These are phyloP conservation scores for Macquaria australasica DNA, from an alignment of 2,113 vertebrate genomes.

Conservation along the genomic window DNA sequence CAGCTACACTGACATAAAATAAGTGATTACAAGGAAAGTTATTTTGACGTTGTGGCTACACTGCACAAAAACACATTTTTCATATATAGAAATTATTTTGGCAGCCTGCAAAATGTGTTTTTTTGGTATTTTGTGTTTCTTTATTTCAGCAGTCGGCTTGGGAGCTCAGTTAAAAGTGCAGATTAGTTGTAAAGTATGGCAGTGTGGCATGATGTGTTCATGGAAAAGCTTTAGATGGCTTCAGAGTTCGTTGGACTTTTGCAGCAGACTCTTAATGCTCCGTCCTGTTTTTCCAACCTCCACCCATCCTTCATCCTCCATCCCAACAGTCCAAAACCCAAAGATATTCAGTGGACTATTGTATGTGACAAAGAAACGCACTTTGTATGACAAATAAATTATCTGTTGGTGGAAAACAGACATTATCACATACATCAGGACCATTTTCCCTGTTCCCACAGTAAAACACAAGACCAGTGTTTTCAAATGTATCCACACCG, in stretches of 20 bases:
- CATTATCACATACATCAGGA: neutral
- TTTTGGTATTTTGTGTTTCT: neutral
- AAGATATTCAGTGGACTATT: neutral
- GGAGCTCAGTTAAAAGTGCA: neutral
- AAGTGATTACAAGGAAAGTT: too few species aligned
- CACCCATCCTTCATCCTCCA: neutral
- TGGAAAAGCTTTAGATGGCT: neutral
- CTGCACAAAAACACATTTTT: neutral
- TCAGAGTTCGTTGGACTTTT: neutral
- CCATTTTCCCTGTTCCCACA: neutral
- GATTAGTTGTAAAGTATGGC: neutral
- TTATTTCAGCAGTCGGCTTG: neutral
- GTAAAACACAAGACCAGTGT: neutral
- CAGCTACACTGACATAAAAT: too few species aligned
- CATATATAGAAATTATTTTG: neutral
- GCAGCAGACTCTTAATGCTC: neutral
- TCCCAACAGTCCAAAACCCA: neutral
- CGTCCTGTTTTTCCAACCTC: neutral
- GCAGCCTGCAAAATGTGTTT: too few species aligned
- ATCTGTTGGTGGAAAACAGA: neutral
- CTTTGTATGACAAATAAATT: neutral
- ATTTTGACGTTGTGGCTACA: neutral
- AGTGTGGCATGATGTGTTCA: neutral
- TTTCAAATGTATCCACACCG: neutral
- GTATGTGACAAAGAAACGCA: neutral